Evolutionary conservation across 2,888 invertebrate genomes (phyloP).

Genomic region (Chalcis sispes): DNA sequence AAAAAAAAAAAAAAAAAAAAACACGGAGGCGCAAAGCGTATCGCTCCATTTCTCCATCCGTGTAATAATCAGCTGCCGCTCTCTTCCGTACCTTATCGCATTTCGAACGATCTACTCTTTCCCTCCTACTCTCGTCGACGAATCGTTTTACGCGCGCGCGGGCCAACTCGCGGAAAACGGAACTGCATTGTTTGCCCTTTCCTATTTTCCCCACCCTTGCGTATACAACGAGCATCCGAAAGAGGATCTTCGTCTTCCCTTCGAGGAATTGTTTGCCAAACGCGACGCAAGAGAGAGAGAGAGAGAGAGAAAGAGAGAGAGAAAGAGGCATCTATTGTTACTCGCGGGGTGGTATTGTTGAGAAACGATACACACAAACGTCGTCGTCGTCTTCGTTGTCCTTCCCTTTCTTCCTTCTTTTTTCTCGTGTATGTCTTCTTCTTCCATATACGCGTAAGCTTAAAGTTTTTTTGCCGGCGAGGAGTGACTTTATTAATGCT

Average conservation of each 20-base stretch:
- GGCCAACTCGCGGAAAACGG: constrained; percentile 24
- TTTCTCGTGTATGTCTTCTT: background rate
- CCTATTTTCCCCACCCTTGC: background rate
- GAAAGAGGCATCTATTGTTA: constrained; percentile 34
- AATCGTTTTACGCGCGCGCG: constrained; percentile 36
- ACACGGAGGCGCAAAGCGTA: too few species aligned
- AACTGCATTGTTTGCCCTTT: constrained; percentile 26
- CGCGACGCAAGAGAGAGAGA: too few species aligned
- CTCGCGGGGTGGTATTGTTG: constrained; percentile 37
- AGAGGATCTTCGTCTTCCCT: constrained; percentile 16
- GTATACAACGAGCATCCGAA: background rate
- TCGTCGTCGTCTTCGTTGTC: too few species aligned
- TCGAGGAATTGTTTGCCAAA: constrained; percentile 38
- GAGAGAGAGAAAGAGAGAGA: too few species aligned
- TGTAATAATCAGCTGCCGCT: background rate
- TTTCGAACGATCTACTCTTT: constrained; percentile 8
- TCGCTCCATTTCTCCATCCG: too few species aligned
- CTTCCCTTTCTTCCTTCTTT: constrained; percentile 5
- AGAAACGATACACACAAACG: background rate
- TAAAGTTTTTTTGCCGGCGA: constrained; percentile 38
- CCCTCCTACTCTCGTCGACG: background rate
- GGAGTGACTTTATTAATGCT: constrained; percentile 47
- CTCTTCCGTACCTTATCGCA: constrained; percentile 29
- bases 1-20: too few species aligned
- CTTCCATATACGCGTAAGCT: too few species aligned